Base-by-base conservation (phyloP, 2,113 vertebrate genomes). In the Sceloporus undulatus region DNA sequence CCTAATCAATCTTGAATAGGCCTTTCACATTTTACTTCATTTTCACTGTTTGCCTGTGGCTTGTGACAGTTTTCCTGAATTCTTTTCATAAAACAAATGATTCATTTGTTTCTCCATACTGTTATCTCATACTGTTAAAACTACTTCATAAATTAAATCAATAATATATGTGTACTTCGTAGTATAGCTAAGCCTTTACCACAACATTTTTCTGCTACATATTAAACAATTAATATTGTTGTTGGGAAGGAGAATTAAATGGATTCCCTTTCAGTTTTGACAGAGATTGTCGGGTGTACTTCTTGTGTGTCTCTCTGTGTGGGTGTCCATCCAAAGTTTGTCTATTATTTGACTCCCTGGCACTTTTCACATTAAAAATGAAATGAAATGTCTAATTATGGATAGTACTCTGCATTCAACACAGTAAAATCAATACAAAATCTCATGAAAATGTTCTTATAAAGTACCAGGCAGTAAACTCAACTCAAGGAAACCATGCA, bases 1-100 rank as follows among this genome's bases (percentile, higher is more conserved):
- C 9, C 19, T 16, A n/a, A 73, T 4, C 48, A 52, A 75, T 75
- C 7, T 42, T 62, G 9, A 6, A 42, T 48, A 13, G 27, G 70
- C 19, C 38, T 82, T 82, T 65, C 6, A 14, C 27, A 14, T 19
- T 16, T 19, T 62, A 65, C 1, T 38, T 76, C 73, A 75, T 48
- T 73, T 73, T 59, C 40, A n/a, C 21, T 27, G 56, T 66, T 13
- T 59, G 65, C 34, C 40, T 27, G 48, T 48, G 59, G 25, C 40
- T 76, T 40, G 23, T 76, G 29, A 6, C 13, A 21, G n/a, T 76
- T 85, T 42, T 70, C 18, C 56, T 54, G 56, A n/a, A 59, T 70
- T 65, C 62, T 82, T 70, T 85, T 89, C 77, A 86, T 25, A 68
- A 9, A 81, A 27, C 16, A 82, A 42, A 85, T 70, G 84, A 81